Evolutionary conservation across 2,797 vertebrate genomes (phyloP), one percentile per base, ranked within the genome.

Genomic region (Hippocampus kuda): DNA sequence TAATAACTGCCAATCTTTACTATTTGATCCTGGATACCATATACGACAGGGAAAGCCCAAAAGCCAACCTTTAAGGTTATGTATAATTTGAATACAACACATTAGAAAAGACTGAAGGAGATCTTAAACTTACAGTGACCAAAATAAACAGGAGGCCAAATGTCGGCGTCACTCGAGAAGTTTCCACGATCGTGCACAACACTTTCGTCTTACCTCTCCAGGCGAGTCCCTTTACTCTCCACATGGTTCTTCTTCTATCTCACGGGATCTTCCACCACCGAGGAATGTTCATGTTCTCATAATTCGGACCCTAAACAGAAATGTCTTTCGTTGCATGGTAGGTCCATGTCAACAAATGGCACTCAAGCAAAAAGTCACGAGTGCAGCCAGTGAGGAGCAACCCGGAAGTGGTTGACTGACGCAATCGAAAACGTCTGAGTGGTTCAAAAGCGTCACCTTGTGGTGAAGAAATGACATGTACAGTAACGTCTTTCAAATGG

Each of bases 131-230:
- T 46, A 38, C 1, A 3, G 24, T 8, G 15, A 65, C 13, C 42
- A 65, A 64, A 27, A 48, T 48, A 65, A 46, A 38, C 65, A 66
- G 11, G 48, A 26, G 3, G 26, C 46, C 18, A 12, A 13, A 49
- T 49, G 18, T 26, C 20, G 16, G 20, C 20, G 60, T 62, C 34
- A 62, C 18, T 62, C 27, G 9, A 34, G 16, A 61, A 61, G 16
- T 61, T 65, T 24, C 5, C 26, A 22, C 1, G 0, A 22, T 2
- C 0, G 10, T 20, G 42, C 60, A 48, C 48, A 0, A 59, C 46
- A 51, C 63, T 68, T 61, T 68, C 48, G 11, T 60, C 88, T 89
- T 78, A 92, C 91, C 89, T 90, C 91, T 83, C 51, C 86, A 86
- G 2, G 88, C 73, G 3, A 90, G 71, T 42, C 86, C 87, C 3